Evolutionary conservation across 2,113 vertebrate genomes (phyloP).

Genomic region (Cromileptes altivelis): DNA sequence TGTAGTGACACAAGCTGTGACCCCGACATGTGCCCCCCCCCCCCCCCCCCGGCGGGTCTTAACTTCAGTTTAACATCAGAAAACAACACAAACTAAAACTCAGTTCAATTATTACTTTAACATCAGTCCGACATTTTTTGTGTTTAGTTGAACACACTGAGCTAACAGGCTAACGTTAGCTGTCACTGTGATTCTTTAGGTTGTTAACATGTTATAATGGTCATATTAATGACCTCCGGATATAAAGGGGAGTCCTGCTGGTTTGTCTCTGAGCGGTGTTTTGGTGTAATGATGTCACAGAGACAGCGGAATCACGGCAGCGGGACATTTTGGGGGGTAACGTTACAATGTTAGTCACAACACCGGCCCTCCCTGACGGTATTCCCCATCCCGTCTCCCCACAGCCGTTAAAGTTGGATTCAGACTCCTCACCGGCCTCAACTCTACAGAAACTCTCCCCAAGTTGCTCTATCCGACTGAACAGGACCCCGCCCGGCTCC

Average conservation of each 20-base stretch:
- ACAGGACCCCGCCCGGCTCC: fast-evolving
- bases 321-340: not conserved
- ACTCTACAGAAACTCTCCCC: not conserved
- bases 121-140: too few species aligned
- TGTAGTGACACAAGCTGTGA: not conserved
- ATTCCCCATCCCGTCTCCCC: not conserved
- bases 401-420: not conserved
- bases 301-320: not conserved
- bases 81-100: not conserved
- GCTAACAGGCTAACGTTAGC: too few species aligned
- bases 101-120: not conserved
- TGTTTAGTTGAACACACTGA: too few species aligned
- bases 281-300: too few species aligned
- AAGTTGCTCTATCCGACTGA: fast-evolving
- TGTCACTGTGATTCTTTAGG: too few species aligned
- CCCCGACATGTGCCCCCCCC: not conserved
- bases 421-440: not conserved
- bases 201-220: too few species aligned
- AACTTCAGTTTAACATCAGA: not conserved
- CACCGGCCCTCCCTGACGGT: conserved; percentile 29
- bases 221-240: too few species aligned
- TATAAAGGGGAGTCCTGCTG: fast-evolving
- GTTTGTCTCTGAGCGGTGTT: not conserved
- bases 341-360: conserved; percentile 16
- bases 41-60: not conserved